phyloP scores from a whole-genome alignment of 2,113 vertebrate species.

The Takifugu flavidus region DNA sequence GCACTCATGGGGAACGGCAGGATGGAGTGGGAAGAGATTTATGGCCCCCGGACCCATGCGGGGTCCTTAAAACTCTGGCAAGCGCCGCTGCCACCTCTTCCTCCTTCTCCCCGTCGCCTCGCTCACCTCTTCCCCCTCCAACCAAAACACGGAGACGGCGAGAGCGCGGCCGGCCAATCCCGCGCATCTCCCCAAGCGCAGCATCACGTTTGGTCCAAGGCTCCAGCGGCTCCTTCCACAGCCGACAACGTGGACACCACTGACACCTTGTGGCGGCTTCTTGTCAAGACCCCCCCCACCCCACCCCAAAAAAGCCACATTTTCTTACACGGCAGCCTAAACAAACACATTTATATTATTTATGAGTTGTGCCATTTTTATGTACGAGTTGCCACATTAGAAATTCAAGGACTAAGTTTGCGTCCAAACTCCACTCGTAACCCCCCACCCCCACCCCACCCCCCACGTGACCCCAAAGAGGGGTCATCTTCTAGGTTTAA shows the following conservation, averaged over 20 bases:
- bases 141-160: constrained; percentile 42
- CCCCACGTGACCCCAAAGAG: no score
- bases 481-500: constrained; percentile 34
- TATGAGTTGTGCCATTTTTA: constrained; percentile 1
- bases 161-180: constrained; percentile 52
- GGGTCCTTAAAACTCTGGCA: constrained; percentile 73
- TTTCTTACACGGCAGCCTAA: constrained; percentile 2
- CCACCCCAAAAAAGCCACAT: not conserved
- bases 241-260: constrained; percentile 69
- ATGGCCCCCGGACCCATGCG: constrained; percentile 65
- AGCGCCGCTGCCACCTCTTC: constrained; percentile 52
- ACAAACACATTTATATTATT: constrained; percentile 10
- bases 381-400: not conserved
- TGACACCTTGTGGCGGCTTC: constrained; percentile 73
- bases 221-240: constrained; percentile 20
- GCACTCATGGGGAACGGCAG: constrained; percentile 73
- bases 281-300: not conserved
- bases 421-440: not conserved
- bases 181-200: constrained; percentile 19
- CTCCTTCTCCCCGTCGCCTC: constrained; percentile 26
- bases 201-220: constrained; percentile 29
- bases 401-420: not conserved
- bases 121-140: constrained; percentile 47
- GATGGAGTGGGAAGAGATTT: constrained; percentile 77
- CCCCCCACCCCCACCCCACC: no score